Percentiles rank a stretch among this genome's conserved stretches.
These are phyloP conservation scores for Ochotona curzoniae DNA, from an alignment of 2,113 vertebrate genomes.

Conservation along the genomic window DNA sequence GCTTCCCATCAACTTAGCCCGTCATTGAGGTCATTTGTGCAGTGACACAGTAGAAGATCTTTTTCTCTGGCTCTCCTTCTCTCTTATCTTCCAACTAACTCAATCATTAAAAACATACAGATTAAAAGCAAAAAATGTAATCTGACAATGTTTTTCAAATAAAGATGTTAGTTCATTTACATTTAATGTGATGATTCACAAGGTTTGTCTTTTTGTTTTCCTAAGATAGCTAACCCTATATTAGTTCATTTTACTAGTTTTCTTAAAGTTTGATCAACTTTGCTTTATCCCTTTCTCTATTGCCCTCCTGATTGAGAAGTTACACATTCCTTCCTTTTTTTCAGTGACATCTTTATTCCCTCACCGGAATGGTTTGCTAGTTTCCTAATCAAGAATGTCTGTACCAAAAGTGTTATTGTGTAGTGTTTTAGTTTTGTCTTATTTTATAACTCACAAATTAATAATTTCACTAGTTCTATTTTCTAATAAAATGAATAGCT, in stretches of 20 bases:
- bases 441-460: conserved; percentile 19
- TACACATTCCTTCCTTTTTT: not conserved
- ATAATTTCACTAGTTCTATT: not conserved
- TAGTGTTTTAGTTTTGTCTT: not conserved
- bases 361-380: not conserved
- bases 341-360: not conserved
- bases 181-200: not conserved
- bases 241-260: not conserved
- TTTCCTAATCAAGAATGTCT: not conserved
- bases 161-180: not conserved
- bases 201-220: not conserved
- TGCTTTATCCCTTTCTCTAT: not conserved
- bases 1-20: too few relatives aligned
- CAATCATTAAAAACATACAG: too few relatives aligned
- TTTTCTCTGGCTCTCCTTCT: too few relatives aligned
- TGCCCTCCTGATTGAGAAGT: not conserved
- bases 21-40: too few relatives aligned
- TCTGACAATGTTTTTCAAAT: not conserved
- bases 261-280: not conserved
- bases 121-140: too few relatives aligned
- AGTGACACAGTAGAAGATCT: too few relatives aligned
- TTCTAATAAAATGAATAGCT: not conserved
- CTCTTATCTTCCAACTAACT: too few relatives aligned
- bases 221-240: not conserved
- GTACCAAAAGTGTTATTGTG: not conserved